Percentiles rank a stretch among this genome's conserved stretches.
These are phyloP conservation scores for Diorhabda elongata DNA, from an alignment of 1,140 invertebrate species.

Conservation along the genomic window DNA sequence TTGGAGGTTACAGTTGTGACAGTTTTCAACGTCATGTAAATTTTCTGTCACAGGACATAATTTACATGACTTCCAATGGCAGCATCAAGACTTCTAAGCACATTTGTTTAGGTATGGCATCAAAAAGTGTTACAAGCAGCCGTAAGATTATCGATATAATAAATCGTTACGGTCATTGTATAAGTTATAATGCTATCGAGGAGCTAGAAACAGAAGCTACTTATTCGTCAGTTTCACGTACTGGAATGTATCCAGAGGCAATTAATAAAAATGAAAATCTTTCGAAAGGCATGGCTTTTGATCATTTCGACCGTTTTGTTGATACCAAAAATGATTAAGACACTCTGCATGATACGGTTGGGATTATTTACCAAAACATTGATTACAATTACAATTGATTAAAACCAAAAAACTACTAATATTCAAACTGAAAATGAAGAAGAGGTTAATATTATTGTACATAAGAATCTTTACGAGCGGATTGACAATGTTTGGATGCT, in stretches of 20 bases:
- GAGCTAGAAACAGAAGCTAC: slow-evolving; percentile 43
- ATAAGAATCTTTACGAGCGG: too few species aligned
- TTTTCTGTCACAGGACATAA: slow-evolving; percentile 26
- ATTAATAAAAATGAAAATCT: slow-evolving; percentile 29
- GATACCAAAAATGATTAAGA: slow-evolving; percentile 48
- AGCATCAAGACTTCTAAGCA: slow-evolving; percentile 41
- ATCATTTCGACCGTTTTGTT: slow-evolving; percentile 49
- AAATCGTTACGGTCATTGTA: slow-evolving; percentile 41
- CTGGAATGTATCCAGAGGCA: slow-evolving; percentile 33
- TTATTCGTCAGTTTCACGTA: slow-evolving; percentile 18
- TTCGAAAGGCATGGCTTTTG: slow-evolving; percentile 44
- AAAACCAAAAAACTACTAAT: neutral
- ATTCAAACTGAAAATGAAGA: slow-evolving; percentile 8
- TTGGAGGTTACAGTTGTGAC: slow-evolving; percentile 12
- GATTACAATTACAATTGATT: too few species aligned
- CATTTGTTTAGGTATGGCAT: slow-evolving; percentile 26
- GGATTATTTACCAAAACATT: slow-evolving; percentile 43
- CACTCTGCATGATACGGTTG: slow-evolving; percentile 51
- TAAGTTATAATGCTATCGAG: slow-evolving; percentile 37
- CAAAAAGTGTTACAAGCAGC: slow-evolving; percentile 44
- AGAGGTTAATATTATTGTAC: too few species aligned
- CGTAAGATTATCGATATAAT: slow-evolving; percentile 35
- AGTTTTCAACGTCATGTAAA: slow-evolving; percentile 11
- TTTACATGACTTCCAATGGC: slow-evolving; percentile 27
- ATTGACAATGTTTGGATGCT: too few species aligned